A percentile compares a stretch with the other conserved stretches of the same genome.
These are phyloP conservation scores for Junonia oenone DNA, from an alignment of 2,888 invertebrate species.

Conservation along the genomic window DNA sequence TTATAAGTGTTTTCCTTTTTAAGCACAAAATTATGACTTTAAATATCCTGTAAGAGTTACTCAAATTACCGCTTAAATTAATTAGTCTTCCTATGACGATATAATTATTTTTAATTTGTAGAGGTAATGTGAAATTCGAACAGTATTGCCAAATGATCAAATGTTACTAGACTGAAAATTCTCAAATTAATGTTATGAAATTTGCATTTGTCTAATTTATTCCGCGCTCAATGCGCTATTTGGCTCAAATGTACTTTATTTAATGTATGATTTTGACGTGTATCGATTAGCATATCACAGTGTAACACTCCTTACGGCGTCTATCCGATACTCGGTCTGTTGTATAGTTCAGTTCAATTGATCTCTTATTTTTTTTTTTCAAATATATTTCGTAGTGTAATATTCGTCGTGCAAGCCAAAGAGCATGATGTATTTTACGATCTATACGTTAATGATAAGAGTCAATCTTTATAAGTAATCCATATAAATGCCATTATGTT, in stretches of 20 bases:
- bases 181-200: constrained; percentile 33
- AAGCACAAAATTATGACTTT: neutral
- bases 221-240: constrained; percentile 35
- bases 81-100: constrained; percentile 71
- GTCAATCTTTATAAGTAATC: constrained; percentile 66
- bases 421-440: constrained; percentile 78
- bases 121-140: constrained; percentile 57
- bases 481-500: constrained; percentile 76
- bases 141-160: constrained; percentile 78
- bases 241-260: constrained; percentile 50
- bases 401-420: constrained; percentile 77
- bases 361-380: constrained; percentile 68
- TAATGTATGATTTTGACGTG: constrained; percentile 31
- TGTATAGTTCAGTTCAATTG: constrained; percentile 60
- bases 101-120: constrained; percentile 54
- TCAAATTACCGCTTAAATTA: constrained; percentile 24
- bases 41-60: constrained; percentile 1
- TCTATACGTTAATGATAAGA: constrained; percentile 70
- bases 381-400: constrained; percentile 55
- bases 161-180: constrained; percentile 72
- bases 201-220: constrained; percentile 31
- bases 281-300: constrained; percentile 59
- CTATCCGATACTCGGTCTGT: constrained; percentile 40
- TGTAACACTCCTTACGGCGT: constrained; percentile 38
- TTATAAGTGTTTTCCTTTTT: neutral